Conservation (phyloP, 2,113 vertebrate genomes). For the Phainopepla nitens region DNA sequence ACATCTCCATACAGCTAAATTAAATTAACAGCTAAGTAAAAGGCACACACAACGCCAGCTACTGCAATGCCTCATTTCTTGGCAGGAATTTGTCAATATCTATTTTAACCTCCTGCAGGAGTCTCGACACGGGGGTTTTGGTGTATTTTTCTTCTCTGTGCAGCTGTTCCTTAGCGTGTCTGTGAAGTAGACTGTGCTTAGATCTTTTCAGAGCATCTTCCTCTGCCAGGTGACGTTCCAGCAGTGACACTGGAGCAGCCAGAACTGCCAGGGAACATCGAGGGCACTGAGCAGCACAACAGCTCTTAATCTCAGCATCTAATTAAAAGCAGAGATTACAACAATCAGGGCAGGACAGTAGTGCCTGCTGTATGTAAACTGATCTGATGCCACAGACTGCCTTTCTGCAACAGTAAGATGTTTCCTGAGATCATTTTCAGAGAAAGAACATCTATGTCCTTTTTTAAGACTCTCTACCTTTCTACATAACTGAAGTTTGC, state of each 20-base stretch:
- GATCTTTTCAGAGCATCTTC: not conserved
- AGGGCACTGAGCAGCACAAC: not conserved
- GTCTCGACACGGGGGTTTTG: not conserved
- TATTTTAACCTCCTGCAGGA: not conserved
- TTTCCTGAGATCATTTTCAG: not conserved
- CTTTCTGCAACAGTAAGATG: not conserved
- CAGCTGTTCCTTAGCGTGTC: rapidly evolving
- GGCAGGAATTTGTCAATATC: not conserved
- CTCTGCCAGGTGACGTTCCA: rapidly evolving
- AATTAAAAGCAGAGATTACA: constrained; percentile 43
- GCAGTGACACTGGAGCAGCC: not conserved
- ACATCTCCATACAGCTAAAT: not conserved
- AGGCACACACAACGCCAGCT: not conserved
- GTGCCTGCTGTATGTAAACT: not conserved
- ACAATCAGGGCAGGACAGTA: not conserved
- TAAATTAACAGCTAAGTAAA: not conserved
- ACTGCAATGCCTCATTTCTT: not conserved
- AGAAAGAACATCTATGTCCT: not conserved
- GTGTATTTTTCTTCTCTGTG: not conserved
- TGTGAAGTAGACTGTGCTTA: not conserved
- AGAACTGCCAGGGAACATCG: not conserved
- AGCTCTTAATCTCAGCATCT: not conserved
- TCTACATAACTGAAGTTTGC: not conserved
- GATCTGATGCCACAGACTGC: not conserved
- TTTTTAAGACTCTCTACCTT: not conserved